Base-by-base conservation (phyloP, 2,113 vertebrate species). In the Apodemus speciosus region DNA sequence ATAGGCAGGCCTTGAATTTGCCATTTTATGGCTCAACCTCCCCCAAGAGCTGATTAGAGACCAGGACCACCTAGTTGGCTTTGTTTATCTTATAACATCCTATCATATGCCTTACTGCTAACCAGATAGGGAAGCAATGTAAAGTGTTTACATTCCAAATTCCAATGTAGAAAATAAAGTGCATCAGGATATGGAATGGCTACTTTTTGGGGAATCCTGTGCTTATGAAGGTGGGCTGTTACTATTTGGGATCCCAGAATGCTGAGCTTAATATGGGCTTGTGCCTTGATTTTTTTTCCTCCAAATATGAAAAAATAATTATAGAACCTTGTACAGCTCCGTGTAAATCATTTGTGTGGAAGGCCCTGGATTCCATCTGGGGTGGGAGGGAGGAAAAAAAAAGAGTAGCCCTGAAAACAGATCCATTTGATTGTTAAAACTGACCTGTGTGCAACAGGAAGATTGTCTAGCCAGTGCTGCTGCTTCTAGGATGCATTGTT, bases 121-220 rank as follows among this genome's bases (percentile, higher is more conserved):
- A 80, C n/a, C 35, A 75, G 13, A 43, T 92, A 53, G 89, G 83
- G 58, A 91, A 94, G 38, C 60, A 56, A 40, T 88, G 69, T 83
- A 72, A 80, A 76, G 15, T 72, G 85, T 92, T 92, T 77, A 86
- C 7, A 68, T 89, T 88, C n/a, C 68, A 94, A 90, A 86, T 95
- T 49, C 90, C 73, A 94, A n/a, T 73, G 49, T 89, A 81, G 79
- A 90, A 80, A 43, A 86, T 83, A 79, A 72, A 77, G 38, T 92
- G 40, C 66, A 93, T 89, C 10, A 56, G 35, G 27, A 1, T 92
- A 83, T 86, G 49, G 30, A 49, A 30, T 32, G 92, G 43, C 35
- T 86, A 56, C 58, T 21, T 23, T 60, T 21, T 21, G 18, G 88
- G 62, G 83, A 43, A 86, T 35, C 73, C 6, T 35, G 11, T n/a